Base-by-base conservation (phyloP, 2,888 invertebrate genomes). In the Mesodorylaimus sp. region DNA sequence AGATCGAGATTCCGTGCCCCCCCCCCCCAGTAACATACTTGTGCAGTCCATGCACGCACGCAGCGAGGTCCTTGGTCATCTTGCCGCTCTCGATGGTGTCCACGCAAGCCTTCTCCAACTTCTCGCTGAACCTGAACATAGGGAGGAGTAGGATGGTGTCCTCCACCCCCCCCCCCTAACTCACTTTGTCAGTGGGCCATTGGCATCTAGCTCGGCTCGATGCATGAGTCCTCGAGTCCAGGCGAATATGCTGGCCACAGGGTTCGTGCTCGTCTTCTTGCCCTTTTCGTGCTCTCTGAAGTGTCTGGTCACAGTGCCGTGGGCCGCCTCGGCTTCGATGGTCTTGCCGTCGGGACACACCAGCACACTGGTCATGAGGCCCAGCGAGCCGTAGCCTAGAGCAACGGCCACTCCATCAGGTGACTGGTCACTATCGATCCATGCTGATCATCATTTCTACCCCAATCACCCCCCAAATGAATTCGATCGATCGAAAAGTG, bases 191-290 rank as follows among this genome's bases (percentile, higher is more conserved):
- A 86, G 70, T 2, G 81, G 82, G 0, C 77, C 75, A 28, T 81
- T 86, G 55, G 73, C 71, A 63, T 87, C 87, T 37, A 87, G 70
- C 64, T 80, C 79, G 45, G 83, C 86, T 55, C 87, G 75, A 65
- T 87, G 87, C 47, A 77, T 74, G 44, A 87, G 73, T 1, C 86
- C 86, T 47, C 83, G 71, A 0, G 86, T 85, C 86, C 86, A 87
- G 10, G 86, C 87, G 70, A 81, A 87, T 62, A 87, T 85, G 39
- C 84, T 85, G 16, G 87, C 87, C 52, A 87, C 79, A 7, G 87
- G 85, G 70, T 87, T 87, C 50, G 87, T 87, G 54, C 84, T 84
- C 1, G 87, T 87, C 47, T 78, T 76, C 62, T 80, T 76, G 50
- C 86, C 86, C 62, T 83, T 79, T 70, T 84, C 84, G 67, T 84